A percentile compares a stretch with the other conserved stretches of the same genome.
These are phyloP conservation scores for Neogale vison DNA, from an alignment of 2,113 vertebrate genomes.

Conservation along the genomic window DNA sequence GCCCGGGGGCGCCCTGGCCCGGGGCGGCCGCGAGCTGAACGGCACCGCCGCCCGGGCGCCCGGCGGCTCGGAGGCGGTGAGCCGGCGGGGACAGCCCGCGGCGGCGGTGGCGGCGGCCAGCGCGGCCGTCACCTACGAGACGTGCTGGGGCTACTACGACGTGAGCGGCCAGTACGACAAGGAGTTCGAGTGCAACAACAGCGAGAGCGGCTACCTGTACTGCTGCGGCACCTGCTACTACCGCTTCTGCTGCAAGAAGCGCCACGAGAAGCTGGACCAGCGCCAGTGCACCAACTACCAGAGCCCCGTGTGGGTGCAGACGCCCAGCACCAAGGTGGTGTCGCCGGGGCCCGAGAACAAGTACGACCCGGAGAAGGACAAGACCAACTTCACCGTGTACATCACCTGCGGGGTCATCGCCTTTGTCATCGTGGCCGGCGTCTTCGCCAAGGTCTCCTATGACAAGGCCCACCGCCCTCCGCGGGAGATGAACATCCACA, in stretches of 20 bases:
- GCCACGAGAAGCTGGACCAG: constrained; percentile 95
- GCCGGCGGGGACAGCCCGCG: constrained; percentile 61
- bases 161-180: constrained; percentile 98
- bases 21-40: constrained; percentile 75
- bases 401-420: constrained; percentile 98
- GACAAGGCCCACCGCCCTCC: constrained; percentile 98
- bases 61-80: constrained; percentile 65
- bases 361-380: constrained; percentile 96
- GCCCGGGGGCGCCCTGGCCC: neutral
- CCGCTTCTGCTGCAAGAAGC: constrained; percentile 99
- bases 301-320: constrained; percentile 91
- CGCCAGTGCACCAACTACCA: constrained; percentile 94
- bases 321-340: constrained; percentile 86
- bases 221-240: constrained; percentile 99
- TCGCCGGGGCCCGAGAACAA: constrained; percentile 87
- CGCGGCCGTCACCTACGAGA: constrained; percentile 88
- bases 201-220: constrained; percentile 96
- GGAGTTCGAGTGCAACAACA: constrained; percentile 98
- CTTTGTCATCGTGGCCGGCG: constrained; percentile 95
- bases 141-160: constrained; percentile 97
- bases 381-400: constrained; percentile 97
- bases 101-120: constrained; percentile 82
- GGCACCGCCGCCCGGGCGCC: constrained; percentile 66
- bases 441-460: constrained; percentile 98
- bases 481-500: constrained; percentile 99